Evolutionary conservation across 2,797 vertebrate species (phyloP).

Genomic region (Hippocampus kuda): DNA sequence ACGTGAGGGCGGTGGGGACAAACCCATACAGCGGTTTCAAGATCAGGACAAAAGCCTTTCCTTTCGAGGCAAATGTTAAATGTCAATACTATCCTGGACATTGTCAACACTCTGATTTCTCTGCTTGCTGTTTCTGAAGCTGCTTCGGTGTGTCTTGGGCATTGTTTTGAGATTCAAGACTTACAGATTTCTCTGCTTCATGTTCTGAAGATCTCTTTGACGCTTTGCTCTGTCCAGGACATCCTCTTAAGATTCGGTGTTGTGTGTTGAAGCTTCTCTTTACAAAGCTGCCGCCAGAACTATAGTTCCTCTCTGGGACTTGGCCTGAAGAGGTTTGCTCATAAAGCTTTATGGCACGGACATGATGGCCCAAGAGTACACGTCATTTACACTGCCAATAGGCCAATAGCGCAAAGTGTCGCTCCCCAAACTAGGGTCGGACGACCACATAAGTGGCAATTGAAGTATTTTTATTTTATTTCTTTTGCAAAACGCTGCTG

Average conservation of each 20-base stretch:
- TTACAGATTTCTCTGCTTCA: too few relatives aligned
- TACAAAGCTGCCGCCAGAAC: neutral
- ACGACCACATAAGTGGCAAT: neutral
- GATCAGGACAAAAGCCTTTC: neutral
- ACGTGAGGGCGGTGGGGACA: neutral
- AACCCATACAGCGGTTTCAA: neutral
- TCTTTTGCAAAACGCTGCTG: neutral
- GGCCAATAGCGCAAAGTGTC: neutral
- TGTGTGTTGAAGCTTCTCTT: neutral
- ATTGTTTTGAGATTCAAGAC: too few relatives aligned
- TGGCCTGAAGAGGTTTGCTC: neutral
- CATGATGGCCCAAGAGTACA: neutral
- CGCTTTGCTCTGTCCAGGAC: too few relatives aligned
- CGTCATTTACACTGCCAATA: neutral
- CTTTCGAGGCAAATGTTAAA: too few relatives aligned
- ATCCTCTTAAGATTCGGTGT: neutral
- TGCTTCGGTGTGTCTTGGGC: too few relatives aligned
- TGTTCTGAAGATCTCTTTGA: too few relatives aligned
- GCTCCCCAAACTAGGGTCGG: neutral
- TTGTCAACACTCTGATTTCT: too few relatives aligned
- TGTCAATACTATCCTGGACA: too few relatives aligned
- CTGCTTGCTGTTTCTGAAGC: too few relatives aligned
- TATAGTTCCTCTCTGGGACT: neutral
- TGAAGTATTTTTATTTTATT: neutral
- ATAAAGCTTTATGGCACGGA: neutral